Evolutionary conservation across 2,113 vertebrate genomes (phyloP).

Genomic region (Anguilla rostrata): DNA sequence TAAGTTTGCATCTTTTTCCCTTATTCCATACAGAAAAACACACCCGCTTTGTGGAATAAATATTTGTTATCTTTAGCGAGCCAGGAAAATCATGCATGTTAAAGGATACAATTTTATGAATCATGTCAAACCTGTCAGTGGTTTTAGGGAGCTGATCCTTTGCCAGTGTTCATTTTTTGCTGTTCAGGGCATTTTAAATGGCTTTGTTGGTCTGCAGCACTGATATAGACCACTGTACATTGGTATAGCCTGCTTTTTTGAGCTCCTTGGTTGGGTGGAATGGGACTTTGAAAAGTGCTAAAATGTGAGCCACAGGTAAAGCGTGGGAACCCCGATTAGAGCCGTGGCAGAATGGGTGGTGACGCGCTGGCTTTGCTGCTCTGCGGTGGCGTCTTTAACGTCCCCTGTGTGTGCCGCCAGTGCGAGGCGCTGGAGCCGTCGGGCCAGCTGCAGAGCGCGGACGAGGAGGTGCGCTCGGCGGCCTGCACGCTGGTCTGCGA

Average conservation of each 20-base stretch:
- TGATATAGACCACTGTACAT: too few relatives aligned
- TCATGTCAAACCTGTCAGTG: too few relatives aligned
- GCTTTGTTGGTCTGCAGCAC: too few relatives aligned
- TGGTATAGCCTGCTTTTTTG: background rate
- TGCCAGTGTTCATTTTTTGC: too few relatives aligned
- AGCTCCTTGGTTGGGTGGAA: background rate
- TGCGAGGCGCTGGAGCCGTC: slow-evolving; percentile 82
- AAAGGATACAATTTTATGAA: too few relatives aligned
- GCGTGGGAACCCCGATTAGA: background rate
- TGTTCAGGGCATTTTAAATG: too few relatives aligned
- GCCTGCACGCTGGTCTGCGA: slow-evolving; percentile 96
- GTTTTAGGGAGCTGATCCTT: too few relatives aligned
- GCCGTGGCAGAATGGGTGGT: background rate
- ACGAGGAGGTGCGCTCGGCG: slow-evolving; percentile 89
- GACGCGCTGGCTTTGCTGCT: too few relatives aligned
- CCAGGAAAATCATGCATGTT: too few relatives aligned
- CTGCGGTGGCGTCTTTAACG: too few relatives aligned
- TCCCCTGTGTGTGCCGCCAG: slow-evolving; percentile 54
- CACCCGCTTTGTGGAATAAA: background rate
- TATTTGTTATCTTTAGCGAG: background rate
- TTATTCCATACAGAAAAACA: background rate
- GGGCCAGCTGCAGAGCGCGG: slow-evolving; percentile 80
- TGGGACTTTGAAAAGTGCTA: too few relatives aligned
- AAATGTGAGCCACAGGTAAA: background rate
- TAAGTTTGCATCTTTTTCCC: slow-evolving; percentile 59